phyloP scores from a whole-genome alignment of 2,113 vertebrate species.

The Speoplatyrhinus poulsoni region DNA sequence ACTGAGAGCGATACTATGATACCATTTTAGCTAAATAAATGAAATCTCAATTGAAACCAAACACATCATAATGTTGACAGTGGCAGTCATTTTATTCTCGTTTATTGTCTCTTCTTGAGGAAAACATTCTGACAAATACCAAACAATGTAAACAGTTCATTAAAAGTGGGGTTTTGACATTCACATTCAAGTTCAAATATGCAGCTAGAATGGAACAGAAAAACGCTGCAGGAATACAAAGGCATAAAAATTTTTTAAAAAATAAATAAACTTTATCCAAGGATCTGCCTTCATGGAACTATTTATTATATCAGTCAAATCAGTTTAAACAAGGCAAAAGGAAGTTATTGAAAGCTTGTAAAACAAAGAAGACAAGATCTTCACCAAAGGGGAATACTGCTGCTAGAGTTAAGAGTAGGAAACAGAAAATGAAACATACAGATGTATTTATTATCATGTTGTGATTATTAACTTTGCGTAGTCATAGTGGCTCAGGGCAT shows the following conservation, averaged over 20 bases:
- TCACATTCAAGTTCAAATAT: too few species aligned
- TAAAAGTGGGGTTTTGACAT: constrained; percentile 54
- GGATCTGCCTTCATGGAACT: constrained; percentile 30
- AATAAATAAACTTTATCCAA: constrained; percentile 34
- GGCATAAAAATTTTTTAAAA: constrained; percentile 38
- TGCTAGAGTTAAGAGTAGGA: too few species aligned
- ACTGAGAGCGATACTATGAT: too few species aligned
- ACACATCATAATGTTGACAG: constrained; percentile 31
- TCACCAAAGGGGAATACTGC: not conserved
- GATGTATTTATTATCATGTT: constrained; percentile 6
- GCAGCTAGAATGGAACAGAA: too few species aligned
- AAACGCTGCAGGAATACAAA: constrained; percentile 9
- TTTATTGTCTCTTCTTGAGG: constrained; percentile 18
- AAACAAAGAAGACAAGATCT: constrained; percentile 13
- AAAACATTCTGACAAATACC: constrained; percentile 49
- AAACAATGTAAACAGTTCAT: constrained; percentile 65
- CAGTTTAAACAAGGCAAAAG: constrained; percentile 16
- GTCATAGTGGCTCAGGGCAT: not conserved
- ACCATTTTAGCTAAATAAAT: too few species aligned
- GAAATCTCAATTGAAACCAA: constrained; percentile 33
- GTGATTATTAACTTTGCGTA: constrained; percentile 1
- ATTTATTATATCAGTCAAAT: constrained; percentile 49
- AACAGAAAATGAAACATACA: not conserved
- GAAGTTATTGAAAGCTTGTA: not conserved
- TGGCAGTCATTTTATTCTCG: not conserved